Evolutionary conservation across 2,113 vertebrate species (phyloP), one percentile per base, ranked within the genome.

Genomic region (Syrmaticus mikado): DNA sequence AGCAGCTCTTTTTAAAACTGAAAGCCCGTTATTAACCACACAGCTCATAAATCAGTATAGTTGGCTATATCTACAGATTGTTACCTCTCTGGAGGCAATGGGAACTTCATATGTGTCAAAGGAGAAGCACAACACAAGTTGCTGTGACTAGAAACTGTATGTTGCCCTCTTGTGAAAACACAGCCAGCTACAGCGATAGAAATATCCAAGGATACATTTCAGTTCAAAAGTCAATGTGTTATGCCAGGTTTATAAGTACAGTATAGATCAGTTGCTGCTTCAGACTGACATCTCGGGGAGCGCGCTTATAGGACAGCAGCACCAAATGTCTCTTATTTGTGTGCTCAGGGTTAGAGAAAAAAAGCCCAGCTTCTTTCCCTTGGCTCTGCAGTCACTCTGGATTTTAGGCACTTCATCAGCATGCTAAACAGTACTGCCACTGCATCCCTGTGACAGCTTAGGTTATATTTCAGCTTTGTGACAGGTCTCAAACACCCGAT

Each of bases 11-110:
- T 82, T 81, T 36, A 2, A 89, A 93, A 64, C 41, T 77, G 64
- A 92, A 94, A 94, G 50, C 46, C 85, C 82, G 48, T 84, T 88
- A 88, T 90, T 95, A 96, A 66, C 66, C 22, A 68, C 68, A 43
- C 40, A 27, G 86, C n/a, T 84, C 61, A 84, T 55, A 78, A 94
- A 95, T 76, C 52, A 38, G 30, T 32, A 30, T 58, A 48, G 52
- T 76, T 88, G 30, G 48, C 43, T 86, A 27, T 58, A 88, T 62
- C n/a, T 72, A 58, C 53, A 81, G 27, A 41, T 78, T 73, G 46
- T 41, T 78, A 28, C 72, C 48, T 76, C 80, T 88, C 48, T 70
- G 14, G 85, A 76, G 82, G 50, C 45, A 62, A 70, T 14, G 40
- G 50, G 21, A 90, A 12, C 6, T 2, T 75, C 94, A 80, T 78